Conservation (phyloP, 2,888 invertebrate genomes). For the Drosophila algonquin region DNA sequence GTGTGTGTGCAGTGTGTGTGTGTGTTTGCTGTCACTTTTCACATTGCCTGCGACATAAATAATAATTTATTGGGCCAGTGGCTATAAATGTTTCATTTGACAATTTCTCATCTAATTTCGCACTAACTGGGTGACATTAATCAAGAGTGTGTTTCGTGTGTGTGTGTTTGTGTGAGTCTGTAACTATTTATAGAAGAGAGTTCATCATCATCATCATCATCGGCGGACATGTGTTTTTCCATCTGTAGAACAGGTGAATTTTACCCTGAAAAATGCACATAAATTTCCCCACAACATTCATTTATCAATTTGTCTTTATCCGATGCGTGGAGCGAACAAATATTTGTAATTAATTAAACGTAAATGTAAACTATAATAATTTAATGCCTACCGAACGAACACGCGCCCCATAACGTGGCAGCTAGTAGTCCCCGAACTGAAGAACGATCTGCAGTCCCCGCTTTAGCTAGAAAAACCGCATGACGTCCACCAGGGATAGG, state of each 20-base stretch:
- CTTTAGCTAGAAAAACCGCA: conserved; percentile 63
- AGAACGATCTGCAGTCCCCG: conserved; percentile 30
- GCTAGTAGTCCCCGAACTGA: conserved; percentile 10
- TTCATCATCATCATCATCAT: conserved; percentile 41
- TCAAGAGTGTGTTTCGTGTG: conserved; percentile 51
- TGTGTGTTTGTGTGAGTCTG: conserved; percentile 14
- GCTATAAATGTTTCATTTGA: conserved; percentile 54
- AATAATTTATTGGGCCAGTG: conserved; percentile 63
- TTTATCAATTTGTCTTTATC: conserved; percentile 71
- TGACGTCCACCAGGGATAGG: conserved; percentile 40
- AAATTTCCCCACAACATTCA: conserved; percentile 62
- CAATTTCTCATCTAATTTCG: conserved; percentile 75
- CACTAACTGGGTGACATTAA: conserved; percentile 65
- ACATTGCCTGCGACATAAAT: conserved; percentile 63
- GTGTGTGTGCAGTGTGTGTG: conserved; percentile 12
- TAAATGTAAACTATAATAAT: conserved; percentile 54
- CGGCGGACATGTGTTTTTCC: conserved; percentile 56
- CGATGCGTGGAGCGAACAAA: conserved; percentile 53
- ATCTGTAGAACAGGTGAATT: conserved; percentile 59
- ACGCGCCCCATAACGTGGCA: conserved; percentile 37
- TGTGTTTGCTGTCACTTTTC: conserved; percentile 51
- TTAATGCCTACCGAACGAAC: conserved; percentile 49
- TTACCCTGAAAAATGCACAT: conserved; percentile 49
- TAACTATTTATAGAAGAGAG: conserved; percentile 60
- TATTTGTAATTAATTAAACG: conserved; percentile 74